phyloP scores from a whole-genome alignment of 2,888 invertebrate species.

The Tupiocoris notatus region DNA sequence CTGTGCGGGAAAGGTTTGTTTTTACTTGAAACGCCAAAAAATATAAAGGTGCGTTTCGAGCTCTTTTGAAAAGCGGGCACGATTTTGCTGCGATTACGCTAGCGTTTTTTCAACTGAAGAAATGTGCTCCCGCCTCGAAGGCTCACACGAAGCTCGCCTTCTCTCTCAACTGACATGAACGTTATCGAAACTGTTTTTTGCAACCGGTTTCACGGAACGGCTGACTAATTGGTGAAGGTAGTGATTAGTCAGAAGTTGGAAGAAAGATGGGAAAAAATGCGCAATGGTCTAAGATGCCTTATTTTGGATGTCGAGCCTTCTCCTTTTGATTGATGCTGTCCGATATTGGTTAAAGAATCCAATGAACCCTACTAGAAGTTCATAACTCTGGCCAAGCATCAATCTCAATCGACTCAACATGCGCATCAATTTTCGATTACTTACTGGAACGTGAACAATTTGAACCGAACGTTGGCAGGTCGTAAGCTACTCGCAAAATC shows the following conservation, averaged over 20 bases:
- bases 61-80: not conserved
- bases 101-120: not conserved
- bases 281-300: not conserved
- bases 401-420: too few relatives aligned
- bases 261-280: not conserved
- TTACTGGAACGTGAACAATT: too few relatives aligned
- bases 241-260: constrained; percentile 22
- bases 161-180: not conserved
- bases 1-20: not conserved
- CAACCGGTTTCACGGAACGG: constrained; percentile 35
- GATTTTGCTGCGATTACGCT: not conserved
- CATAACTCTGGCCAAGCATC: too few relatives aligned
- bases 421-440: too few relatives aligned
- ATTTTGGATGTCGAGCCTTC: not conserved
- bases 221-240: constrained; percentile 37
- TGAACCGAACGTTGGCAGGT: too few relatives aligned
- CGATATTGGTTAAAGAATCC: not conserved
- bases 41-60: not conserved
- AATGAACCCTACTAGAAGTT: too few relatives aligned
- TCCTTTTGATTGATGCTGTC: not conserved
- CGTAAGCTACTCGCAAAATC: too few relatives aligned
- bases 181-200: constrained; percentile 6
- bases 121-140: not conserved
- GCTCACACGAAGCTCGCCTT: not conserved
- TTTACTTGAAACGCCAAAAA: not conserved